A percentile compares a stretch with the other conserved stretches of the same genome.
phyloP scores from a whole-genome alignment of 2,797 vertebrate genomes.

The Malurus leucopterus region DNA sequence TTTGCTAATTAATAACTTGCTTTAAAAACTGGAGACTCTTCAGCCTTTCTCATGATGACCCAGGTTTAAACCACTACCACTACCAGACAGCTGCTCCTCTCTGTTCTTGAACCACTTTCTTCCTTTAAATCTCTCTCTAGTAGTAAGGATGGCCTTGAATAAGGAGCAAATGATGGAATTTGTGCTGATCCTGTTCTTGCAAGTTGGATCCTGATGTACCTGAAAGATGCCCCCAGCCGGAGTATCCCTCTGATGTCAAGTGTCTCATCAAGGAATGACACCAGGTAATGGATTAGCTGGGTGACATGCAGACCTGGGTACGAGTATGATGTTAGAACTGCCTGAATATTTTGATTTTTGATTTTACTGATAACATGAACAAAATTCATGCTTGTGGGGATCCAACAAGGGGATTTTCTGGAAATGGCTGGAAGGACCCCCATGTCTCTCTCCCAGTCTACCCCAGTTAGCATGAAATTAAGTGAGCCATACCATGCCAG shows the following conservation, averaged over 20 bases:
- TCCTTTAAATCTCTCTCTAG: neutral
- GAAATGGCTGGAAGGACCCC: neutral
- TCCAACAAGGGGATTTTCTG: neutral
- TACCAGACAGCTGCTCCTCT: neutral
- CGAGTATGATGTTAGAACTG: neutral
- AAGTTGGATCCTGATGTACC: neutral
- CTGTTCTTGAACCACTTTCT: neutral
- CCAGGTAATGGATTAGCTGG: neutral
- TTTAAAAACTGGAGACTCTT: neutral
- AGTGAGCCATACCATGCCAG: neutral
- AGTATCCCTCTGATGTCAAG: neutral
- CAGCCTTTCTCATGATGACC: neutral
- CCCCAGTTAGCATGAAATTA: neutral
- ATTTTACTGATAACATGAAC: neutral
- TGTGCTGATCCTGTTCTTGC: neutral
- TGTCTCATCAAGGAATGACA: neutral
- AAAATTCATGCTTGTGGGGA: neutral
- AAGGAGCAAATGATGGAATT: neutral
- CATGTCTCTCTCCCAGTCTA: neutral
- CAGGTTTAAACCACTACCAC: neutral
- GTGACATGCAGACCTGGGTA: neutral
- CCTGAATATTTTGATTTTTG: neutral
- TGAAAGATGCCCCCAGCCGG: neutral
- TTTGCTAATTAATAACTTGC: neutral
- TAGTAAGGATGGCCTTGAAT: neutral